A percentile compares a stretch with the other conserved stretches of the same genome.
Conservation (phyloP, 2,797 vertebrate species). For the Synanceia verrucosa region DNA sequence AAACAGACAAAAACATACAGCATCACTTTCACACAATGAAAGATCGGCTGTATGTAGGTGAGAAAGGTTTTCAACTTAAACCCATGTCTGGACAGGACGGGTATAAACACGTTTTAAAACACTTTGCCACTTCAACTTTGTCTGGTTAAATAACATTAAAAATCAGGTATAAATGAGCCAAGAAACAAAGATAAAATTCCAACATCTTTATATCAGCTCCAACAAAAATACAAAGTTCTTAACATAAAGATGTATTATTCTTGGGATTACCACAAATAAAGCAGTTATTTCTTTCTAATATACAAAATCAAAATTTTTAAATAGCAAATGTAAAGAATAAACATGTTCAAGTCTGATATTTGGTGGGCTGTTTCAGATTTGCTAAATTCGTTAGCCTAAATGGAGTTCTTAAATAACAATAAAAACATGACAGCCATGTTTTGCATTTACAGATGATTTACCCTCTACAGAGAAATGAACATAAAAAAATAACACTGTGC, state of each 20-base stretch:
- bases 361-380: conserved; percentile 73
- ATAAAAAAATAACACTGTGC: conserved; percentile 69
- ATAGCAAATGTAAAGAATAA: conserved; percentile 82
- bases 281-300: conserved; percentile 80
- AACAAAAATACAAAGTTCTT: conserved; percentile 81
- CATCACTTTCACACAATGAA: background rate
- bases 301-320: conserved; percentile 84
- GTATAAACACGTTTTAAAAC: background rate
- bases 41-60: background rate
- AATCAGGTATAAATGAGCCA: conserved; percentile 10
- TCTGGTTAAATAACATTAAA: background rate
- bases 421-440: conserved; percentile 72
- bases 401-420: conserved; percentile 81
- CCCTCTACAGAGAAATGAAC: conserved; percentile 60
- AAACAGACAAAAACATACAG: background rate
- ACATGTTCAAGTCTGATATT: conserved; percentile 82
- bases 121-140: background rate
- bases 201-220: conserved; percentile 79
- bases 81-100: background rate
- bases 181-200: conserved; percentile 63
- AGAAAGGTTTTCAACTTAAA: background rate
- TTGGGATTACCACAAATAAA: conserved; percentile 82
- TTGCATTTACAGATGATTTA: conserved; percentile 75
- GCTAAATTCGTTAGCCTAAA: conserved; percentile 64
- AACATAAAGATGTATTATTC: conserved; percentile 77